Conservation (phyloP, 2,888 invertebrate species). For the Platycheirus albimanus region DNA sequence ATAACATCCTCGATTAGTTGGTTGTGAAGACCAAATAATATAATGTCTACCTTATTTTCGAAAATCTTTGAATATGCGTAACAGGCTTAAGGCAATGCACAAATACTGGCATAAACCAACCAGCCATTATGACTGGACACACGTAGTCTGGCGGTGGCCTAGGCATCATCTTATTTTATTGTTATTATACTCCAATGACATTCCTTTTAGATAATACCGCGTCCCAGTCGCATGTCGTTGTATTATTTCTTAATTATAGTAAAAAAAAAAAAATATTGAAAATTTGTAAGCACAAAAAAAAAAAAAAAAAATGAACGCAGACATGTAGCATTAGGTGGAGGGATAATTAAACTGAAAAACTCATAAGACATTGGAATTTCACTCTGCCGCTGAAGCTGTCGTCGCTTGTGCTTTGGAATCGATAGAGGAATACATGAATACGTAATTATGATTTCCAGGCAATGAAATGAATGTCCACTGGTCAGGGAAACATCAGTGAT, state of each 20-base stretch:
- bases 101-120: not conserved
- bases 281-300: constrained; percentile 18
- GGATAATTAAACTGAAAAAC: constrained; percentile 60
- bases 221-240: constrained; percentile 9
- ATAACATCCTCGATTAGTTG: constrained; percentile 7
- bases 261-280: constrained; percentile 53
- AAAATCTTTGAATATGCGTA: constrained; percentile 9
- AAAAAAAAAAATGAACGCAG: constrained; percentile 34
- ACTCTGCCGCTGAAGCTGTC: not conserved
- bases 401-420: not conserved
- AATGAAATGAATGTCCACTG: constrained; percentile 31
- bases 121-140: constrained; percentile 1
- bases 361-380: constrained; percentile 51
- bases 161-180: constrained; percentile 31
- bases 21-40: constrained; percentile 1
- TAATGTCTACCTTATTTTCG: too few species aligned
- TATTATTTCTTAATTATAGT: constrained; percentile 73
- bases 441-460: constrained; percentile 48
- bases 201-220: constrained; percentile 51
- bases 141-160: constrained; percentile 7
- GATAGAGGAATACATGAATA: constrained; percentile 62
- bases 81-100: not conserved
- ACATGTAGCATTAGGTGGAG: not conserved
- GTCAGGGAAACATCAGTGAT: constrained; percentile 38
- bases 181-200: constrained; percentile 44